Conservation (phyloP, 2,113 vertebrate species). For the Chitala chitala region DNA sequence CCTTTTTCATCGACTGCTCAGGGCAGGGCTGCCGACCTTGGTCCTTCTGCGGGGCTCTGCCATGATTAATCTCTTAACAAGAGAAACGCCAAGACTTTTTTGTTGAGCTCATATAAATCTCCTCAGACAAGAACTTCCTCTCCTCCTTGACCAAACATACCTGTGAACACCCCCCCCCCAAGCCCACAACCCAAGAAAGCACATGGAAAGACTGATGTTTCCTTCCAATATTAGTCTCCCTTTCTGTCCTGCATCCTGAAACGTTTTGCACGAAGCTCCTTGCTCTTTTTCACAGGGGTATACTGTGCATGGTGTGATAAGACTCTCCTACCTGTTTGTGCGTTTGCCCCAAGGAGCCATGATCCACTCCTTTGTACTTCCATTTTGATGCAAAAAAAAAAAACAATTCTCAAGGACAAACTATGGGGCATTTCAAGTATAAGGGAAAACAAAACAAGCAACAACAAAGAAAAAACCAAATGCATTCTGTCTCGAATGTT, state of each 20-base stretch:
- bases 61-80: conserved; percentile 66
- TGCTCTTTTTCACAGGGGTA: conserved; percentile 45
- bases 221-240: background rate
- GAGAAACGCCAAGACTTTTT: conserved; percentile 54
- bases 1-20: conserved; percentile 41
- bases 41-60: conserved; percentile 44
- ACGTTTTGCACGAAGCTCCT: conserved; percentile 39
- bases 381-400: conserved; percentile 47
- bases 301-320: conserved; percentile 44
- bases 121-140: conserved; percentile 35
- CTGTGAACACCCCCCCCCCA: background rate
- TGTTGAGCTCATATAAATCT: conserved; percentile 51
- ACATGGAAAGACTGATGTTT: background rate
- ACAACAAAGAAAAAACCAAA: conserved; percentile 35
- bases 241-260: conserved; percentile 39
- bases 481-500: conserved; percentile 42
- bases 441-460: conserved; percentile 22
- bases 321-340: conserved; percentile 42
- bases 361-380: conserved; percentile 36
- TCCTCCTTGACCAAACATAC: conserved; percentile 43
- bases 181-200: conserved; percentile 23
- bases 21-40: conserved; percentile 56
- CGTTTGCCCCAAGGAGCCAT: conserved; percentile 45
- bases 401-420: conserved; percentile 54
- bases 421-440: conserved; percentile 21